A percentile compares a stretch with the other conserved stretches of the same genome.
Conservation (phyloP, 2,113 vertebrate species). For the Eptatretus burgeri region DNA sequence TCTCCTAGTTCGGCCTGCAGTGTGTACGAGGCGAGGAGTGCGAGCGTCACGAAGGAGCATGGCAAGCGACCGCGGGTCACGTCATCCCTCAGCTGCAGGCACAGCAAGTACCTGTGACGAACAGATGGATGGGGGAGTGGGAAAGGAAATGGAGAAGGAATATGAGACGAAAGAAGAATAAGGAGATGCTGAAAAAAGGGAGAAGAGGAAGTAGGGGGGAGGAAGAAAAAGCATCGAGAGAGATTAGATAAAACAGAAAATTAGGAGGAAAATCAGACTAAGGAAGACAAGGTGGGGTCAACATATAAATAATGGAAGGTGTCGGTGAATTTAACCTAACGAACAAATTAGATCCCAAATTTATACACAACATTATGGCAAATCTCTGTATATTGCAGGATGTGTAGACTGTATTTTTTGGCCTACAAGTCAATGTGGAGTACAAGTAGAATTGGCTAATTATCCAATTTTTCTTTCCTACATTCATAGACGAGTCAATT, state of each 20-base stretch:
- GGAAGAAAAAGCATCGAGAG: background rate
- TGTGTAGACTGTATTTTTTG: too few species aligned
- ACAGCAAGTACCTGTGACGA: conserved; percentile 44
- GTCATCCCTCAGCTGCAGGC: conserved; percentile 76
- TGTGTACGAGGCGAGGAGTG: conserved; percentile 67
- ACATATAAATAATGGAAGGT: too few species aligned
- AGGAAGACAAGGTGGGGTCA: too few species aligned
- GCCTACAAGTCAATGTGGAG: too few species aligned
- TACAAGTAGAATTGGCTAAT: too few species aligned
- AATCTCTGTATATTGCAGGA: too few species aligned
- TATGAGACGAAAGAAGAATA: too few species aligned
- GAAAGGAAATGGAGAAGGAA: background rate
- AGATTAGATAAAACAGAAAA: background rate
- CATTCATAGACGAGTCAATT: too few species aligned
- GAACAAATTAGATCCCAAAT: too few species aligned
- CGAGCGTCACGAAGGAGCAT: conserved; percentile 80
- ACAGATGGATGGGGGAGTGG: background rate
- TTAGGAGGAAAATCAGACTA: background rate
- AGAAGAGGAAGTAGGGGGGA: background rate
- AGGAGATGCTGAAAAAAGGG: background rate
- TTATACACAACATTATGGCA: too few species aligned
- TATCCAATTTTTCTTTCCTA: too few species aligned
- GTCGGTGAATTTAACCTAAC: too few species aligned
- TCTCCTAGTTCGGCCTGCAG: conserved; percentile 83
- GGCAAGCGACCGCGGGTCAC: conserved; percentile 48